These are phyloP conservation scores for Phacellophora camtschatica DNA, from an alignment of 30 jellyfish, hydroid and myxozoan genomes.

Conservation along the genomic window DNA sequence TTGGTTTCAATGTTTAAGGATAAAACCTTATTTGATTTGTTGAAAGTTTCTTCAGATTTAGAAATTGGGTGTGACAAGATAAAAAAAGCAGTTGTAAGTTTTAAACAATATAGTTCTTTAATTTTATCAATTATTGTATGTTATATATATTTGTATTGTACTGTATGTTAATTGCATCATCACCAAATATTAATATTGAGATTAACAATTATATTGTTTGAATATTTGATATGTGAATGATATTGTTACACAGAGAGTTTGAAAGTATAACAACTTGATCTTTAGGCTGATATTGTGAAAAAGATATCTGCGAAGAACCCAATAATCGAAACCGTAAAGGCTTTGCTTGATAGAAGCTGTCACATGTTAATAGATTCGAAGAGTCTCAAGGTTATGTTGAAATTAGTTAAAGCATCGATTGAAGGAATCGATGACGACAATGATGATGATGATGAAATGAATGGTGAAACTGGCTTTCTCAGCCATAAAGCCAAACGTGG, in stretches of 20 bases:
- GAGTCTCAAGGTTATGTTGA: slow-evolving; percentile 47
- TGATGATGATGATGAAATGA: slow-evolving; percentile 63
- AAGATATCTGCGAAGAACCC: slow-evolving; percentile 72
- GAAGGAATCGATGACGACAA: slow-evolving; percentile 86
- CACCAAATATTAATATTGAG: too few relatives aligned
- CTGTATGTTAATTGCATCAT: too few relatives aligned
- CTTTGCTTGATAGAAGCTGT: slow-evolving; percentile 84
- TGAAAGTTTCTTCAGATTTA: slow-evolving; percentile 44
- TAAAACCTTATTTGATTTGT: slow-evolving; percentile 37
- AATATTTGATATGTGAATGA: too few relatives aligned
- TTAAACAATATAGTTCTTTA: too few relatives aligned
- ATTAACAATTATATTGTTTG: too few relatives aligned
- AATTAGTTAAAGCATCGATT: slow-evolving; percentile 41
- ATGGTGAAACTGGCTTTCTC: slow-evolving; percentile 13
- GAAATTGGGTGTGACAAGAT: slow-evolving; percentile 67
- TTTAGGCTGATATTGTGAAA: slow-evolving; percentile 79
- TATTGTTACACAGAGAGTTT: too few relatives aligned
- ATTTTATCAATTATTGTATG: not conserved
- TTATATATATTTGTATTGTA: not conserved
- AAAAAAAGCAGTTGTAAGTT: slow-evolving; percentile 68
- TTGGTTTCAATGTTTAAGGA: slow-evolving; percentile 61
- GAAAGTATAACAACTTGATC: too few relatives aligned
- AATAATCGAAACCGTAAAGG: slow-evolving; percentile 86
- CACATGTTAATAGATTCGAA: slow-evolving; percentile 83
- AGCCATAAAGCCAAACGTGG: slow-evolving; percentile 79